Evolutionary conservation across 2,113 vertebrate genomes (phyloP), one percentile per base, ranked within the genome.

Genomic region (Malurus elegans): DNA sequence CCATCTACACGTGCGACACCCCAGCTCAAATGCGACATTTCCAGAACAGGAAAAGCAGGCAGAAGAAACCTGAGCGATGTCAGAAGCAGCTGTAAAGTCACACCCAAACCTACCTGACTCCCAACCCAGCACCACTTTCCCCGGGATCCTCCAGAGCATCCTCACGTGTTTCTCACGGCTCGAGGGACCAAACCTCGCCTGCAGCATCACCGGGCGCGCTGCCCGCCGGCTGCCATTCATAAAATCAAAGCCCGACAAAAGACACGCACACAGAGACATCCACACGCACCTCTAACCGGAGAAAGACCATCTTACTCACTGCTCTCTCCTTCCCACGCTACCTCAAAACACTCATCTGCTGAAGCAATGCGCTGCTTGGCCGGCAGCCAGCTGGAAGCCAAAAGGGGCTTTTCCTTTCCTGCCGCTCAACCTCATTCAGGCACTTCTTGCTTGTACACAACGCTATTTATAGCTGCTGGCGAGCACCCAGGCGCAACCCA

Each of bases 381-480:
- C 75, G 79, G 28, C 95, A 40, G 97, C 97, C 98, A 98, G 97
- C 97, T 98, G 98, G 98, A 98, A 97, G 95, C 96, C 97, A 97
- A 96, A 96, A 96, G 97, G 97, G 98, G 97, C 93, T 97, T 98
- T 97, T 96, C 94, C 96, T 97, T 96, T 92, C 96, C 96, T 97
- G 96, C 92, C 78, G 95, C 95, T 97, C 97, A 95, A 96, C 82
- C 96, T 98, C 97, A 96, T 97, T 98, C 97, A 95, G 95, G 97
- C 95, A 91, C 97, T 97, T 97, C 97, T 96, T 96, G 95, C 97
- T 97, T 88, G 54, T 96, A 97, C 92, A 97, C 96, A 97, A 93
- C 7, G 92, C 98, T 98, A 98, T 98, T 98, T 98, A 98, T 98
- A 98, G 98, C 97, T 84, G 92, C 97, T 98, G 98, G 98, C 97